A percentile compares a stretch with the other conserved stretches of the same genome.
Conservation (phyloP, 2,888 invertebrate genomes). For the Pristionchus fissidentatus region DNA sequence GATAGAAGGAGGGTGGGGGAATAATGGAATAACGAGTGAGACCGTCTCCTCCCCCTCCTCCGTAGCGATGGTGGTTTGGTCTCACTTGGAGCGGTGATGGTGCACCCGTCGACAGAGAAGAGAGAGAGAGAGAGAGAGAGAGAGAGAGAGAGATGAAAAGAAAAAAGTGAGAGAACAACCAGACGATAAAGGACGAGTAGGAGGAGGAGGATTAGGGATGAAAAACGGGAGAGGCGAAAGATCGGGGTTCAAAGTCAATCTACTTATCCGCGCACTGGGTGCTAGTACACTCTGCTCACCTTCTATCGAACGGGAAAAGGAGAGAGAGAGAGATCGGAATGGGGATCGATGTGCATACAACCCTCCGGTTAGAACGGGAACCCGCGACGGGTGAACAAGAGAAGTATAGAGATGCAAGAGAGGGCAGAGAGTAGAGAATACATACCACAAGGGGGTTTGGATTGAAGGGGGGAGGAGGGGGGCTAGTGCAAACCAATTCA, state of each 20-base stretch:
- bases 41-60: background rate
- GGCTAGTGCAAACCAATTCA: slow-evolving; percentile 24
- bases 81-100: no score
- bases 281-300: no score
- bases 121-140: slow-evolving; percentile 10
- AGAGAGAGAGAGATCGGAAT: background rate
- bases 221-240: background rate
- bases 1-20: background rate
- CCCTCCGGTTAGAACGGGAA: background rate
- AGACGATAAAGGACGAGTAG: slow-evolving; percentile 1
- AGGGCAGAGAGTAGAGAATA: slow-evolving; percentile 25
- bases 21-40: no score
- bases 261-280: background rate
- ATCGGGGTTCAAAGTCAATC: background rate
- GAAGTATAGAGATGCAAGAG: background rate
- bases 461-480: background rate
- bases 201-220: background rate
- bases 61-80: background rate
- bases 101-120: background rate
- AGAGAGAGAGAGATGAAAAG: background rate
- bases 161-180: background rate
- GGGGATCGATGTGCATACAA: background rate
- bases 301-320: background rate
- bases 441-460: background rate
- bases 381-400: background rate